Base-by-base conservation (phyloP, 23 tunicate species). In the Styela clava region DNA sequence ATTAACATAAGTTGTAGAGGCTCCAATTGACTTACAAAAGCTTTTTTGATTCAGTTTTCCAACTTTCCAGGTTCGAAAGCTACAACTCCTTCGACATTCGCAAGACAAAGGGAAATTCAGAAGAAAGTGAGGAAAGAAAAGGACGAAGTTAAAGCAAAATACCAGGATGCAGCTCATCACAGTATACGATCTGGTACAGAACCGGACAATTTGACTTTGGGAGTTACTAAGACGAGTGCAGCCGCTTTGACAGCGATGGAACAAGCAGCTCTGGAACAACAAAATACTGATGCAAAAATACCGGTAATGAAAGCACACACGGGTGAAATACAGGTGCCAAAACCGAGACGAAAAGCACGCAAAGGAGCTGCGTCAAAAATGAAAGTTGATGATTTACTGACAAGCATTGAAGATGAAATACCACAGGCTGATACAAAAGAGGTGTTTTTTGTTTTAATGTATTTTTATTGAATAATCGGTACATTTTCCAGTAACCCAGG, bases 131-230 rank as follows among this genome's bases (percentile, higher is more conserved):
- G 71, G 20, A 83, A 34, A 35, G 82, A 84, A 70, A 84, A 84
- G 44, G 82, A 69, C 29, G 87, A 68, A 27, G 87, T 77, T 35
- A 76, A 84, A 68, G 87, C 82, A 28, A 84, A 84, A 74, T 84
- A 84, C 34, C 87, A 76, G 64, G 32, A 74, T 35, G 87, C 82
- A 0, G 87, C 87, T 16, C 87, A 84, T 76, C 87, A 84, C 74
- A 84, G 82, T 74, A 36, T 79, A 7, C 9, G 65, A 24, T 21
- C 69, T 16, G 82, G 87, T 3, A 74, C 74, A 16, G 68, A 34
- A 21, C 37, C 74, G 0, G 87, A 84, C 9, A 20, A 83, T 30
- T 33, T 83, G 33, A 31, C 87, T 1, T 82, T 84, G 16, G 87
- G 87, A 3, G 82, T 74, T 12, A 74, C 82, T 12, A 84, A 84